Evolutionary conservation across 1,140 invertebrate genomes (phyloP).

Genomic region (Bombus affinis): DNA sequence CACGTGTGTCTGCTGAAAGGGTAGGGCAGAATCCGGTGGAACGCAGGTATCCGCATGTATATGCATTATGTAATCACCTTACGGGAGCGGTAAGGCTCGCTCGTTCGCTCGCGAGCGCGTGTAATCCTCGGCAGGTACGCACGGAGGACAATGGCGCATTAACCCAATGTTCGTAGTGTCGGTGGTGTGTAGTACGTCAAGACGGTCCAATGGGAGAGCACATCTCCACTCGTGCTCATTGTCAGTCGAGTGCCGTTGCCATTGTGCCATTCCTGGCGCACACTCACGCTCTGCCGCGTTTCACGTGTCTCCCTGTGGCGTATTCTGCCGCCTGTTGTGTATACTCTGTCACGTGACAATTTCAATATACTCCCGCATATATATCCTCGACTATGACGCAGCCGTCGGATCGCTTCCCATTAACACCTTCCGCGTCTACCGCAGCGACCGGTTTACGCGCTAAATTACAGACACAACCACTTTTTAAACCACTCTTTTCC

Average conservation of each 20-base stretch:
- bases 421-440: slow-evolving; percentile 4
- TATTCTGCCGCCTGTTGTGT: slow-evolving; percentile 23
- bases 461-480: neutral
- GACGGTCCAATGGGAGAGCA: slow-evolving; percentile 61
- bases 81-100: slow-evolving; percentile 24
- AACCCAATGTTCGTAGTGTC: slow-evolving; percentile 46
- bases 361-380: slow-evolving; percentile 55
- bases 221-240: slow-evolving; percentile 62
- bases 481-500: neutral
- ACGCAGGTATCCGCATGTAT: neutral
- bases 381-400: slow-evolving; percentile 7
- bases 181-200: slow-evolving; percentile 49
- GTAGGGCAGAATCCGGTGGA: neutral
- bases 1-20: slow-evolving; percentile 8
- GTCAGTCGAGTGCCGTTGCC: slow-evolving; percentile 65
- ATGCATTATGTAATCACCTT: slow-evolving; percentile 56
- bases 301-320: slow-evolving; percentile 30
- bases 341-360: slow-evolving; percentile 54
- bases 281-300: slow-evolving; percentile 65
- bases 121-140: slow-evolving; percentile 63
- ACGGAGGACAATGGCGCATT: slow-evolving; percentile 66
- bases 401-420: slow-evolving; percentile 16
- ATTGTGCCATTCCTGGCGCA: slow-evolving; percentile 57
- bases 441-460: neutral
- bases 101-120: slow-evolving; percentile 43